phyloP scores from a whole-genome alignment of 2,797 vertebrate genomes.

The Sebastes itinus region DNA sequence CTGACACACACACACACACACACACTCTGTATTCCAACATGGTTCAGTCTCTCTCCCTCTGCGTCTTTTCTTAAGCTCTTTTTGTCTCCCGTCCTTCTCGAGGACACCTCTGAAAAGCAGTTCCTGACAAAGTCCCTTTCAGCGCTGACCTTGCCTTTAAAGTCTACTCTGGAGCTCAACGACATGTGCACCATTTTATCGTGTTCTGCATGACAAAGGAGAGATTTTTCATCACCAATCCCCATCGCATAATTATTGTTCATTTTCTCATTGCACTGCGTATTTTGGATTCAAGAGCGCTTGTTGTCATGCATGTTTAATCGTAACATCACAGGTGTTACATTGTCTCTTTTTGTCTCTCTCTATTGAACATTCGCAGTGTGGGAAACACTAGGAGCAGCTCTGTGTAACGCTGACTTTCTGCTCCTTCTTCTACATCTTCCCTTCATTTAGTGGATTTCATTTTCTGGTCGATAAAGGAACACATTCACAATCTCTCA shows the following conservation, averaged over 20 bases:
- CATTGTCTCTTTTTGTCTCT: neutral
- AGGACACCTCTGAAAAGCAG: conserved; percentile 34
- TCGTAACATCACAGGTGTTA: neutral
- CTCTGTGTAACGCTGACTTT: neutral
- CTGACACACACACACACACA: neutral
- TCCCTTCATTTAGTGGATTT: neutral
- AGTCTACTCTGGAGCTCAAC: neutral
- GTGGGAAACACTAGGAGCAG: neutral
- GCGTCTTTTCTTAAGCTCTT: neutral
- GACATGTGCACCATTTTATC: neutral
- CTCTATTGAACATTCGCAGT: neutral
- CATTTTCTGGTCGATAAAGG: neutral
- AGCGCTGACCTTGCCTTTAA: conserved; percentile 18
- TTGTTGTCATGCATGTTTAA: neutral
- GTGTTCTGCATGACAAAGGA: neutral
- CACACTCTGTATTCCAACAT: conserved; percentile 5
- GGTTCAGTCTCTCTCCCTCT: conserved; percentile 8
- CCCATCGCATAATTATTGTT: neutral
- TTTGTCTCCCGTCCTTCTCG: conserved; percentile 18
- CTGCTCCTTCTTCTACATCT: neutral
- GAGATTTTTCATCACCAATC: neutral
- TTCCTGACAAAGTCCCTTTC: conserved; percentile 15
- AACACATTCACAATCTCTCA: neutral
- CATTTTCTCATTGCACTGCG: neutral
- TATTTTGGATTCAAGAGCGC: neutral